A percentile compares a stretch with the other conserved stretches of the same genome.
Conservation (phyloP, 2,888 invertebrate genomes). For the Galerucella pusilla region DNA sequence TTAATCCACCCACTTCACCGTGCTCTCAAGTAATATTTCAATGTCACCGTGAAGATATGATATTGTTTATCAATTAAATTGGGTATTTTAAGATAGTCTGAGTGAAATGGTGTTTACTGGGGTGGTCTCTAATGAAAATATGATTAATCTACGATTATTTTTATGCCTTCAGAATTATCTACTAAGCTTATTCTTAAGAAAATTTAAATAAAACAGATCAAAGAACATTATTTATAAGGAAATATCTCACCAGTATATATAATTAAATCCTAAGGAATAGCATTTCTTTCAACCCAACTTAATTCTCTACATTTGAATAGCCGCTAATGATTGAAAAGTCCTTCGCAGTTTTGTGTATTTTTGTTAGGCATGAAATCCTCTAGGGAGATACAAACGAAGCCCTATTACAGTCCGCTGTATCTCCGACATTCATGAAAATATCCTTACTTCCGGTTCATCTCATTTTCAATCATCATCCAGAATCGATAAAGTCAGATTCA, state of each 20-base stretch:
- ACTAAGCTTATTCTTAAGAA: too few relatives aligned
- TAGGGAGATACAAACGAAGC: conserved; percentile 57
- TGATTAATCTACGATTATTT: not conserved
- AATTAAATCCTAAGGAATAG: not conserved
- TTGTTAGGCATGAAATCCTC: conserved; percentile 41
- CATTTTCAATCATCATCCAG: conserved; percentile 62
- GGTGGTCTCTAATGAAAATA: conserved; percentile 4
- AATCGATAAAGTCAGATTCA: conserved; percentile 58
- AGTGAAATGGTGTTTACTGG: not conserved
- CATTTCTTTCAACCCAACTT: not conserved
- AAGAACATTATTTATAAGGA: not conserved
- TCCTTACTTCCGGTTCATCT: conserved; percentile 64
- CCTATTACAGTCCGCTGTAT: conserved; percentile 57
- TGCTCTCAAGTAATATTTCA: not conserved
- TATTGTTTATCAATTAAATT: conserved; percentile 10
- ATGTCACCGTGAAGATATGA: not conserved
- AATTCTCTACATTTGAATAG: not conserved
- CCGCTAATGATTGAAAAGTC: conserved; percentile 3
- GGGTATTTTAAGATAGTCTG: not conserved
- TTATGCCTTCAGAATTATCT: not conserved
- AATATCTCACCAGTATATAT: not conserved
- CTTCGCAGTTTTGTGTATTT: conserved; percentile 20
- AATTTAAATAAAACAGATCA: too few relatives aligned
- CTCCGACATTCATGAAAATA: conserved; percentile 59
- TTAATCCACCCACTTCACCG: not conserved